Base-by-base conservation (phyloP, 2,888 invertebrate species). In the Incurvaria masculella region DNA sequence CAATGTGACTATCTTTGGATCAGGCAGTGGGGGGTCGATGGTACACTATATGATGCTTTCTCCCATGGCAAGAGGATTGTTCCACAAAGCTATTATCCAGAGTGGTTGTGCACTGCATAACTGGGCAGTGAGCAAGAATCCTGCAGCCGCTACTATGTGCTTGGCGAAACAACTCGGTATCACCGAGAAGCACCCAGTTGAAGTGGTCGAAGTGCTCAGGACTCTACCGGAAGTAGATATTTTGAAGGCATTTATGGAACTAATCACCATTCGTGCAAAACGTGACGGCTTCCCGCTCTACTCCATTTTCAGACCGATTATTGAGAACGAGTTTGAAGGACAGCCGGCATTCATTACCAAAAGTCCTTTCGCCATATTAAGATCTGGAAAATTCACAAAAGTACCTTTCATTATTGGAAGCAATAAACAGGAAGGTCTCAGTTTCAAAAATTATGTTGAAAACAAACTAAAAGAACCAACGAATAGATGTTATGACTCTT, bases 1-100 rank as follows among this genome's bases (percentile, higher is more conserved):
- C 39, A 78, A 74, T 58, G 68, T 80, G 1, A 80, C 80, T 6
- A 63, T 80, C 54, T 78, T 79, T 56, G 81, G 80, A 38, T 68
- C 65, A 55, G 67, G 75, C 51, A 61, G 75, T 2, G 81, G 81
- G 10, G 79, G 69, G 26, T 70, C 79, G 1, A 63, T 69, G 11
- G 69, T 71, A 2, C 80, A 81, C 56, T 64, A 70, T 18, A 67
- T 80, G 64, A 71, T 73, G 62, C 55, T 81, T 5, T 79, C 79
- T 2, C 76, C 79, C 2, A 71, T 75, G 69, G 74, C 79, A 4
- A 53, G 62, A 17, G 78, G 78, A 18, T 57, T 78, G 17, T 79
- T 78, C 53, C 76, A 79, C 52, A 75, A 72, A 59, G 74, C 69
- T 5, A 72, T 79, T 27, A 62, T 74, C 47, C 75, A 78, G 61